phyloP scores from a whole-genome alignment of 64 coral and sea anemone genomes.

The Anthopleura sola region DNA sequence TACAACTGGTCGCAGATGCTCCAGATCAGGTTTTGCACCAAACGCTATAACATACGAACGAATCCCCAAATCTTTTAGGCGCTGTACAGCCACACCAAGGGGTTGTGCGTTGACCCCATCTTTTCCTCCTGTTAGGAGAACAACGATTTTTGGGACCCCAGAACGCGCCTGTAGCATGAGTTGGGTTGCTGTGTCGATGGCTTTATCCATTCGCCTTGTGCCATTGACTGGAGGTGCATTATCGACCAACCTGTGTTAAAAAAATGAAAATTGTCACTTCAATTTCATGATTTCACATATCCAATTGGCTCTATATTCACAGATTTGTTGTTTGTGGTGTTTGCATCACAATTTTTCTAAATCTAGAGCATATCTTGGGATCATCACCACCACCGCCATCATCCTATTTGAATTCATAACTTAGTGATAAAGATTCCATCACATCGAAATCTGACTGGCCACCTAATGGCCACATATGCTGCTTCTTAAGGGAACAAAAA shows the following conservation, averaged over 20 bases:
- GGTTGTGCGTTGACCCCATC: background rate
- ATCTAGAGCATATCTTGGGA: no score
- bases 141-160: slow-evolving; percentile 42
- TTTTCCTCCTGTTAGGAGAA: slow-evolving; percentile 56
- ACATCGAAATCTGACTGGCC: no score
- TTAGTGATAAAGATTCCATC: no score
- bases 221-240: slow-evolving; percentile 27
- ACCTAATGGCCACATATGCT: no score
- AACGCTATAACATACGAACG: slow-evolving; percentile 33
- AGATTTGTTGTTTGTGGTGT: no score
- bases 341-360: no score
- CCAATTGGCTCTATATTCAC: no score
- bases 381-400: no score
- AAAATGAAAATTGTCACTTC: no score
- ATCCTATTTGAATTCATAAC: no score
- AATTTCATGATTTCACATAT: no score
- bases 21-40: slow-evolving; percentile 16
- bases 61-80: slow-evolving; percentile 27
- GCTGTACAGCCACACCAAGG: slow-evolving; percentile 10
- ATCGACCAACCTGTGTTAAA: slow-evolving; percentile 27
- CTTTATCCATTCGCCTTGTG: slow-evolving; percentile 61
- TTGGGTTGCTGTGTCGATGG: slow-evolving; percentile 39
- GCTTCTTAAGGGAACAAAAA: no score
- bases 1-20: slow-evolving; percentile 23
- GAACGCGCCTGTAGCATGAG: slow-evolving; percentile 16